Percentiles rank a stretch among this genome's conserved stretches.
These are phyloP conservation scores for Melanchra persicariae DNA, from an alignment of 2,888 invertebrate species.

Conservation along the genomic window DNA sequence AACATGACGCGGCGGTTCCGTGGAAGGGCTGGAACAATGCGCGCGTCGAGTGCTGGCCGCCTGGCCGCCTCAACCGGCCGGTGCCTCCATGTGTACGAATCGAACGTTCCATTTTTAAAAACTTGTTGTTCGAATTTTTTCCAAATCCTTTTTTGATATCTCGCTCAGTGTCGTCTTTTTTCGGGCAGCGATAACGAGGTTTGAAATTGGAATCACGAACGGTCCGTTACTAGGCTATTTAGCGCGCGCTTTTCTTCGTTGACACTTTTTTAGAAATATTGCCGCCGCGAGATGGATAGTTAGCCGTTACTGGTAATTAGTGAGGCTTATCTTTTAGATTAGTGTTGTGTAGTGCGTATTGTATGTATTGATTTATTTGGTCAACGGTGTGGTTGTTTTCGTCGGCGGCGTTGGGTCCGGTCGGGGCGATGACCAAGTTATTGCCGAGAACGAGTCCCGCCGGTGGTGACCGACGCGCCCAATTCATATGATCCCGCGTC, in stretches of 20 bases:
- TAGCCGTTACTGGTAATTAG: constrained; percentile 80
- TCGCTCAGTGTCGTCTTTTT: constrained; percentile 75
- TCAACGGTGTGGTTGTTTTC: constrained; percentile 64
- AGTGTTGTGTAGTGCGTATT: constrained; percentile 72
- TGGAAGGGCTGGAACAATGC: constrained; percentile 83
- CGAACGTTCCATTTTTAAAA: constrained; percentile 71
- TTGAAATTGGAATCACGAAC: constrained; percentile 87
- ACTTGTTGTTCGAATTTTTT: constrained; percentile 75
- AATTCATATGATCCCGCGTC: constrained; percentile 74
- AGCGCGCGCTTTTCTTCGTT: constrained; percentile 78
- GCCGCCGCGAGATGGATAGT: constrained; percentile 77
- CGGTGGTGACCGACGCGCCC: constrained; percentile 72
- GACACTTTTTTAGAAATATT: constrained; percentile 79
- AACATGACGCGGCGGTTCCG: constrained; percentile 83
- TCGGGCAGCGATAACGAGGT: constrained; percentile 83
- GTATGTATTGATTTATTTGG: constrained; percentile 68
- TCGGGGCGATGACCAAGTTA: constrained; percentile 88
- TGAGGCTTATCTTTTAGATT: constrained; percentile 80
- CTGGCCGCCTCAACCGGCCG: constrained; percentile 38
- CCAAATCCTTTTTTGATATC: constrained; percentile 80
- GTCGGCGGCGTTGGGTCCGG: constrained; percentile 67
- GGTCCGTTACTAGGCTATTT: constrained; percentile 82
- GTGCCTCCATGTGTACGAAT: constrained; percentile 64
- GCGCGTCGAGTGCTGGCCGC: constrained; percentile 60
- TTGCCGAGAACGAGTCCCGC: constrained; percentile 85